phyloP scores from a whole-genome alignment of 1,140 invertebrate species.

The Drosophila pectinifera region DNA sequence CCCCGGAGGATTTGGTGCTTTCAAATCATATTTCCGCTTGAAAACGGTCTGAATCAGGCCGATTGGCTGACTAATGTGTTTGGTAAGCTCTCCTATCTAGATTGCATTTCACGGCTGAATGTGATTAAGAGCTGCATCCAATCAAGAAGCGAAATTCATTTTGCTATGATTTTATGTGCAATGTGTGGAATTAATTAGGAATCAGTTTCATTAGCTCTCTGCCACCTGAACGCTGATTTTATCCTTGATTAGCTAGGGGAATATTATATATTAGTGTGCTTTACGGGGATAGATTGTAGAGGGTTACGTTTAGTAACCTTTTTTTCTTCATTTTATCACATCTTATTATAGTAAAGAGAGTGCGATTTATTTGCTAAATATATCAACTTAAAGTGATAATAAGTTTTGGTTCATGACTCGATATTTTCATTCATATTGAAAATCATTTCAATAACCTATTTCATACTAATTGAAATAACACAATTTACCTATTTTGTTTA shows the following conservation, averaged over 20 bases:
- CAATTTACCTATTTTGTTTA: no score
- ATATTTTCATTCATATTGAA: no score
- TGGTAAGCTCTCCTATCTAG: slow-evolving; percentile 22
- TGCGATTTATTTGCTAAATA: not conserved
- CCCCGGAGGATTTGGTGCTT: slow-evolving; percentile 1
- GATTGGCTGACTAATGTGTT: slow-evolving; percentile 31
- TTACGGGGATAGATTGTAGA: no score
- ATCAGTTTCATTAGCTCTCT: not conserved
- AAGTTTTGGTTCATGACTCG: no score
- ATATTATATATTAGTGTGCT: no score
- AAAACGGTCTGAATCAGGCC: slow-evolving; percentile 16
- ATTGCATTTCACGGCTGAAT: slow-evolving; percentile 32
- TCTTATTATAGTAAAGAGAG: not conserved
- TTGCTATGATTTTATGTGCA: slow-evolving; percentile 5
- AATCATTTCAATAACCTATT: no score
- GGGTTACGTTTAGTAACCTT: no score
- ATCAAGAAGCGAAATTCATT: slow-evolving; percentile 15
- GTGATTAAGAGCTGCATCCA: slow-evolving; percentile 27
- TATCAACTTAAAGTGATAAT: no score
- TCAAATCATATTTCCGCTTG: slow-evolving; percentile 35
- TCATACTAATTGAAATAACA: no score
- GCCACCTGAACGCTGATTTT: not conserved
- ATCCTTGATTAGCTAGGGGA: not conserved
- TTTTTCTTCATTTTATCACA: no score
- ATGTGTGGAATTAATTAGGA: not conserved